These are phyloP conservation scores for Tethya wilhelma DNA, from an alignment of 37 sponge, comb jelly and placozoan species.

Conservation along the genomic window DNA sequence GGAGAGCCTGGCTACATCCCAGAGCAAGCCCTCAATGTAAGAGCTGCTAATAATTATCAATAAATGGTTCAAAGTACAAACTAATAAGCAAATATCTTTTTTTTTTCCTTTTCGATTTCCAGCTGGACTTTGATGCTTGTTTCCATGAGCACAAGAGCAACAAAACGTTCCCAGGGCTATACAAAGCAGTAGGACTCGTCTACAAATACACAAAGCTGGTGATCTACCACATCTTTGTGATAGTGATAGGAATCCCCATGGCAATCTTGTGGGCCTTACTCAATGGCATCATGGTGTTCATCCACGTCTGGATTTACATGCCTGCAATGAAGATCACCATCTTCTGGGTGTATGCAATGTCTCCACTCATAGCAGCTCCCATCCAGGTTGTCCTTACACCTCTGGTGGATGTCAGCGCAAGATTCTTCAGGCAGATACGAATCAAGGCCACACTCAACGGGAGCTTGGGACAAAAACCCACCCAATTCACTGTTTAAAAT, in stretches of 20 bases:
- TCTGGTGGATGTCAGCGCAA: constrained; percentile 11
- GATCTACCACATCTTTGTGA: constrained; percentile 21
- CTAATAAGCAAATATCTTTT: no score
- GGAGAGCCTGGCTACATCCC: no score
- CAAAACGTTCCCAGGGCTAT: not conserved
- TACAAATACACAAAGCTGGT: constrained; percentile 26
- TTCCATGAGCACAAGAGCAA: constrained; percentile 26
- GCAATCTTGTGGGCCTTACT: constrained; percentile 14
- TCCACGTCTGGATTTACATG: constrained; percentile 13
- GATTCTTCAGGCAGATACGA: constrained; percentile 18
- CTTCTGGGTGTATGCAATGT: not conserved
- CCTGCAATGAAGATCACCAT: constrained; percentile 9
- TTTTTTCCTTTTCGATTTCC: constrained; percentile 8
- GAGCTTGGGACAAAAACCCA: no score
- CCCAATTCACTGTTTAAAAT: no score
- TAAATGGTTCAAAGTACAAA: no score
- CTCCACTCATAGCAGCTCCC: constrained; percentile 5
- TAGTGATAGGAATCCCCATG: constrained; percentile 16
- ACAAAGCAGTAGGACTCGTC: not conserved
- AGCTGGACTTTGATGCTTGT: constrained; percentile 25
- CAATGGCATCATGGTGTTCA: not conserved
- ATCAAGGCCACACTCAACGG: constrained; percentile 3
- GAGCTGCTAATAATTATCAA: no score
- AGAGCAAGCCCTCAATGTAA: no score
- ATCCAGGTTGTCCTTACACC: constrained; percentile 9